Conservation (phyloP, 2,888 invertebrate genomes). For the Orthonychiurus folsomi region DNA sequence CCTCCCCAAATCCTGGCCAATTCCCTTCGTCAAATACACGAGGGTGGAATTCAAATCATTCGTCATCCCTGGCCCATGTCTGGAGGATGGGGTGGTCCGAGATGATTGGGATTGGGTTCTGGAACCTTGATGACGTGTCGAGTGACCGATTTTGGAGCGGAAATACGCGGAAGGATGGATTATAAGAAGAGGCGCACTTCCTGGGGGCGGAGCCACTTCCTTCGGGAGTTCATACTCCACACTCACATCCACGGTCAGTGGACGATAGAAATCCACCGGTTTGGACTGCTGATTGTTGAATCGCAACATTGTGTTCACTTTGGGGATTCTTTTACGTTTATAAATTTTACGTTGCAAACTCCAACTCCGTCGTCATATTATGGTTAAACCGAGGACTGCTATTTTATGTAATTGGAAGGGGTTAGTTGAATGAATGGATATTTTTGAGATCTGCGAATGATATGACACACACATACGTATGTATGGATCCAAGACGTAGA, state of each 20-base stretch:
- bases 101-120: neutral
- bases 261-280: constrained; percentile 63
- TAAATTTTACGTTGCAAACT: no score
- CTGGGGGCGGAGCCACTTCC: constrained; percentile 62
- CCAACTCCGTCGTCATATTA: no score
- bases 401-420: no score
- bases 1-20: neutral
- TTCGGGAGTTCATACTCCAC: constrained; percentile 85
- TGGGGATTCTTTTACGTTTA: no score
- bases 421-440: no score
- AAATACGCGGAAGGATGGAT: constrained; percentile 83
- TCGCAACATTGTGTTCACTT: no score
- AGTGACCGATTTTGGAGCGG: neutral
- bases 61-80: neutral
- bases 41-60: constrained; percentile 4
- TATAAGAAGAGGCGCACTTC: constrained; percentile 73
- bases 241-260: constrained; percentile 81
- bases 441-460: no score
- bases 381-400: no score
- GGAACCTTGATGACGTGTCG: no score
- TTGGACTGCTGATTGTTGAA: constrained; percentile 14
- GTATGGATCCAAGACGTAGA: no score
- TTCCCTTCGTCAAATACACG: neutral
- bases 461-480: no score
- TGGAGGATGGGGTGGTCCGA: neutral